A percentile compares a stretch with the other conserved stretches of the same genome.
Conservation (phyloP, 1,140 invertebrate species). For the Vanessa atalanta region DNA sequence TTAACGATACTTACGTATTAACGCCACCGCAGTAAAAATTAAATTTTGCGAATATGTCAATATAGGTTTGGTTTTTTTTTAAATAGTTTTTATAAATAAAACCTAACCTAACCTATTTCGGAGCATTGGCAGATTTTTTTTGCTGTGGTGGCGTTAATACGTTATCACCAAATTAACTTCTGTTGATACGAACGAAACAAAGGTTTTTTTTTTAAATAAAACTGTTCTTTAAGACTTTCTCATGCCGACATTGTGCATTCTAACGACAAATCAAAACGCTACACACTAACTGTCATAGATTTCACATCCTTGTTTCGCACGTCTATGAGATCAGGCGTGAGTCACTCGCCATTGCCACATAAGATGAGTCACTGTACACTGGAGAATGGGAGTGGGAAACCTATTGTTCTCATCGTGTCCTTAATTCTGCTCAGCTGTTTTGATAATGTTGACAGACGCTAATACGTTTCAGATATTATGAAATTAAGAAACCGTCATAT, state of each 20-base stretch:
- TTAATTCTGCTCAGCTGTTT: slow-evolving; percentile 60
- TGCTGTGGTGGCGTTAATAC: too few species aligned
- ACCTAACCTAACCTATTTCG: too few species aligned
- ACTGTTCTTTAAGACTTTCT: too few species aligned
- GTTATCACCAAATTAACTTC: too few species aligned
- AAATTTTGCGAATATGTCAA: too few species aligned
- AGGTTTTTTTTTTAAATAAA: too few species aligned
- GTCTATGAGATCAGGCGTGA: slow-evolving; percentile 61
- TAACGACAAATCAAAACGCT: background rate
- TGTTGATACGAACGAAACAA: too few species aligned
- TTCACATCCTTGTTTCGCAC: slow-evolving; percentile 47
- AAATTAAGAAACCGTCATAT: background rate
- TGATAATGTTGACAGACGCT: slow-evolving; percentile 42
- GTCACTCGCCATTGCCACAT: slow-evolving; percentile 47
- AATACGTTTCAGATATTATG: slow-evolving; percentile 2
- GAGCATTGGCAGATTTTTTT: too few species aligned
- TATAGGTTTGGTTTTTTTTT: too few species aligned
- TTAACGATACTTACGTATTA: too few species aligned
- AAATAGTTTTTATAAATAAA: too few species aligned
- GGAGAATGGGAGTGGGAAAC: slow-evolving; percentile 68
- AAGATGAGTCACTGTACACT: slow-evolving; percentile 63
- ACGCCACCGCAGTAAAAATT: too few species aligned
- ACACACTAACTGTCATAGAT: slow-evolving; percentile 7
- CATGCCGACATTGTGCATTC: background rate
- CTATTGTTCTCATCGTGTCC: slow-evolving; percentile 67